Evolutionary conservation across 1,140 invertebrate genomes (phyloP).

Genomic region (Polypedilum vanderplanki): DNA sequence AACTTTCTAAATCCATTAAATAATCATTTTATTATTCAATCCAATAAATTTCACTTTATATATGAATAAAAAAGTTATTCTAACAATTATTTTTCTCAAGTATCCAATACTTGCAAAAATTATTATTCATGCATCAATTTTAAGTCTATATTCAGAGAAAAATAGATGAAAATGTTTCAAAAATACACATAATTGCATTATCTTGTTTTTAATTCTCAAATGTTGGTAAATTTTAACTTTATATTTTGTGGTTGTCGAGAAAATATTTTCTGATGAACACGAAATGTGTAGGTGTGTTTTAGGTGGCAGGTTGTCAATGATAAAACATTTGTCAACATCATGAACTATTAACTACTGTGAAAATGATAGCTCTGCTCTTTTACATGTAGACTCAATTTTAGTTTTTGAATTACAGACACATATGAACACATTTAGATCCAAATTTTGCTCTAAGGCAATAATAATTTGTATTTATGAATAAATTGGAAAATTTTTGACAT

Average conservation of each 20-base stretch:
- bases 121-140: background rate
- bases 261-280: background rate
- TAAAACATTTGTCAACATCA: background rate
- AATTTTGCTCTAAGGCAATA: background rate
- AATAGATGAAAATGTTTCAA: background rate
- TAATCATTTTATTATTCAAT: too few relatives aligned
- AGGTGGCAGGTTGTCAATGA: background rate
- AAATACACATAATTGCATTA: background rate
- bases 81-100: too few relatives aligned
- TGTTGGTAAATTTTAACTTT: background rate
- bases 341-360: background rate
- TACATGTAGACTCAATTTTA: background rate
- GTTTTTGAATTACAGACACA: background rate
- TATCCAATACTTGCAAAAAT: too few relatives aligned
- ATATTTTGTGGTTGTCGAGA: background rate
- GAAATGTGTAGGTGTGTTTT: too few relatives aligned
- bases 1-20: too few relatives aligned
- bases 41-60: too few relatives aligned
- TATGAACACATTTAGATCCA: background rate
- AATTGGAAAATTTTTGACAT: conserved; percentile 7
- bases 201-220: background rate
- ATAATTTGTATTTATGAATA: background rate
- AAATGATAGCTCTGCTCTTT: background rate
- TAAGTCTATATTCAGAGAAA: background rate
- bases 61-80: too few relatives aligned